Percentiles rank a stretch among this genome's conserved stretches.
Evolutionary conservation across 2,113 vertebrate genomes (phyloP).

Genomic region (Eulemur macaco): DNA sequence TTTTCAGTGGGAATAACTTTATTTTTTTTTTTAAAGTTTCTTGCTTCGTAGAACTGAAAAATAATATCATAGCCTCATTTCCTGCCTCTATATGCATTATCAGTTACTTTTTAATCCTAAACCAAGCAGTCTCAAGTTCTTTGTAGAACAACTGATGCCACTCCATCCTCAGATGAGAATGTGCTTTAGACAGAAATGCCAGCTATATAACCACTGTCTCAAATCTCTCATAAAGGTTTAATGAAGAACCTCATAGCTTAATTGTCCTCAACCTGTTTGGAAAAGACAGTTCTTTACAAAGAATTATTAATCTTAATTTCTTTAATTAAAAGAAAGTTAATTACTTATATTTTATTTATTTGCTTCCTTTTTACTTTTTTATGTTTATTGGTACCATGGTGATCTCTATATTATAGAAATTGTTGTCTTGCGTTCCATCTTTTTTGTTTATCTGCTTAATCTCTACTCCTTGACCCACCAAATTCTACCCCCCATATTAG

Average conservation of each 20-base stretch:
- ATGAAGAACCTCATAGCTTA: neutral
- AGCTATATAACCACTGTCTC: neutral
- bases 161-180: neutral
- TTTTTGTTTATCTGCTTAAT: neutral
- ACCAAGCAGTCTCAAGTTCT: too few species aligned
- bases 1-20: neutral
- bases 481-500: fast-evolving
- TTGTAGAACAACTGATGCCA: neutral
- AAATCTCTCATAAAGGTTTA: neutral
- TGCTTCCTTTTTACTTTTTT: neutral
- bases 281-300: neutral
- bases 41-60: neutral
- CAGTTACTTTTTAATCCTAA: neutral
- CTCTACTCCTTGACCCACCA: neutral
- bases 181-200: neutral
- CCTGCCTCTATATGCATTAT: neutral
- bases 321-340: neutral
- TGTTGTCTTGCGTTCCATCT: neutral
- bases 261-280: neutral
- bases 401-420: neutral
- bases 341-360: neutral
- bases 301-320: neutral
- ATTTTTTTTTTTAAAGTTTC: neutral
- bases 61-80: neutral
- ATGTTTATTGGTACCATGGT: fast-evolving